Evolutionary conservation across 2,113 vertebrate genomes (phyloP), one percentile per base, ranked within the genome.

Genomic region (Mastomys natalensis): DNA sequence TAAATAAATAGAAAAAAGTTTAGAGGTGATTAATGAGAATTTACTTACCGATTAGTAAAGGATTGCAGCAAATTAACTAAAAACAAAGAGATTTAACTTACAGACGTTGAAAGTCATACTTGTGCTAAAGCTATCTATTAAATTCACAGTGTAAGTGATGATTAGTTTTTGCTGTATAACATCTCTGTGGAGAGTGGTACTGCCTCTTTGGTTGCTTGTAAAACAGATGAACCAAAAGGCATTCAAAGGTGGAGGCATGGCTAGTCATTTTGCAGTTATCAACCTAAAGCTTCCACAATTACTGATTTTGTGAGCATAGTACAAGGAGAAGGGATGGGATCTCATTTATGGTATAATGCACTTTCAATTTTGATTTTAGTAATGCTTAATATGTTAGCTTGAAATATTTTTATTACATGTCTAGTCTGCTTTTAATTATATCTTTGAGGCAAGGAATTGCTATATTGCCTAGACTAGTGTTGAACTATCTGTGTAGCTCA

Each of bases 1-100:
- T 22, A 86, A 66, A 86, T 13, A 85, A 86, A 81, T 51, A 11
- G 51, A 70, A 64, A 34, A 78, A 78, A 78, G 51, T 51, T 51
- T 51, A 10, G 15, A 74, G 73, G 94, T 95, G 37, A 74, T 16
- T 55, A 94, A 62, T 21, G 43, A 89, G n/a, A 77, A 60, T 85
- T 94, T 82, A 43, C 85, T 94, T 68, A 88, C 93, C n/a, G 62
- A 84, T 31, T 66, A 87, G 80, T 58, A 48, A 91, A 94, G 87
- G 43, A 26, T 72, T 66, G 53, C 0, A 7, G 8, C 82, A 90
- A 89, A n/a, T 93, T 95, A 93, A 82, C 43, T 91, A 51, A 95
- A 76, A 76, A 7, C 53, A 95, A 94, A 95, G 60, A 60, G 12
- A 97, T 91, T 96, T 91, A 93, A 87, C 76, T 72, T 94, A 73